phyloP scores from a whole-genome alignment of 2,888 invertebrate genomes.

The Neoaliturus tenellus region DNA sequence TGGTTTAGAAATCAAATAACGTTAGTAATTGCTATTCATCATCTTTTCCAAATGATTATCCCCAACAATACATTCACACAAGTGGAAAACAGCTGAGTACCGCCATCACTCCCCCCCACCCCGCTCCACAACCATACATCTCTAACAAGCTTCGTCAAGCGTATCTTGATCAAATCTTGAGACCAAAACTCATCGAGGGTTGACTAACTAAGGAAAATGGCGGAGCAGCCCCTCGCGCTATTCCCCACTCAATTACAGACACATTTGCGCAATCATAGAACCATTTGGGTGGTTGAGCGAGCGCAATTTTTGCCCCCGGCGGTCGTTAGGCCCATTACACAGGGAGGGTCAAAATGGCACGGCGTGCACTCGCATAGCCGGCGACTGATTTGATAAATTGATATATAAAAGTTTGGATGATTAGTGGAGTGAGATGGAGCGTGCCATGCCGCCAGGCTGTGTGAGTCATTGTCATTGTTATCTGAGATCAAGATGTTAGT shows the following conservation, averaged over 20 bases:
- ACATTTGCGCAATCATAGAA: constrained; percentile 47
- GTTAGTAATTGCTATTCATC: too few relatives aligned
- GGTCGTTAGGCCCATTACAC: constrained; percentile 6
- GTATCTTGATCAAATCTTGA: constrained; percentile 44
- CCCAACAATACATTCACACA: constrained; percentile 3
- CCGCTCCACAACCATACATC: too few relatives aligned
- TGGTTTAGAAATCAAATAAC: too few relatives aligned
- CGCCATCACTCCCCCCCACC: neutral
- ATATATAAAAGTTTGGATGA: neutral
- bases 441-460: neutral
- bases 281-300: constrained; percentile 40
- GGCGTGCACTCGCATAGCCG: neutral
- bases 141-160: constrained; percentile 35
- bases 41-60: neutral
- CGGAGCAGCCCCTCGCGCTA: constrained; percentile 1
- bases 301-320: constrained; percentile 13
- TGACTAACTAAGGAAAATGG: constrained; percentile 36
- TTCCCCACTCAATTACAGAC: constrained; percentile 46
- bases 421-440: constrained; percentile 16
- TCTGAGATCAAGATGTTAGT: too few relatives aligned
- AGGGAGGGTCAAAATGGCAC: constrained; percentile 43
- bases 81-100: constrained; percentile 30
- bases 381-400: constrained; percentile 29
- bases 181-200: constrained; percentile 20
- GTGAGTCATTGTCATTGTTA: constrained; percentile 34